Evolutionary conservation across 2,888 invertebrate species (phyloP), one percentile per base, ranked within the genome.

Genomic region (Ophion costatus): DNA sequence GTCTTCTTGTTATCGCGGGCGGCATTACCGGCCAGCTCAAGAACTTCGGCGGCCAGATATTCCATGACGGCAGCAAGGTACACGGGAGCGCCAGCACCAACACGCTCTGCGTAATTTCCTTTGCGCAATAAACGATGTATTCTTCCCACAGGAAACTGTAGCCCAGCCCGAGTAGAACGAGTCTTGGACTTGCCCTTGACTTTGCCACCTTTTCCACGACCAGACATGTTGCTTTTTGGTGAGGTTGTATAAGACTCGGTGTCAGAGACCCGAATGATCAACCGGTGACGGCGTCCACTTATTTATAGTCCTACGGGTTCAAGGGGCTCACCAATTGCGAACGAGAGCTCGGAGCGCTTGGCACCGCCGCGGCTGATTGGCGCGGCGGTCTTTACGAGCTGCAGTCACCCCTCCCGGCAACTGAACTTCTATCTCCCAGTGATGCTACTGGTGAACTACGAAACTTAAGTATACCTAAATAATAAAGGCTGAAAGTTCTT

Each of bases 1-100:
- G 71, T 71, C 11, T 71, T 71, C 10, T 70, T 70, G 70, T 70
- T 70, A 11, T 70, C 70, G 56, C 70, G 70, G n/a, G 70, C 70
- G 2, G 71, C 57, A 22, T 71, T 71, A 3, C 71, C 71, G 4
- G 71, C 71, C 33, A 71, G 38, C 57, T 71, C 71, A 20, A 71
- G 71, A 10, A 71, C 71, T 59, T 71, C 71, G 57, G 71, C 71
- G 6, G 71, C 71, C 45, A 69, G 45, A 17, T 69, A 69, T 17
- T 69, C 69, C 69, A 69, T 69, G 0, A 69, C 69, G 1, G 69
- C 69, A 14, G 69, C 69, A 22, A 69, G 69, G 2, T 69, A 69
- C 1, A 69, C 69, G 0, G 69, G 69, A 51, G 69, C 69, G 0
- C 69, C 69, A 11, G 24, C 69, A 17, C 69, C 69, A 24, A 69